Evolutionary conservation across 2,888 invertebrate species (phyloP).

Genomic region (Drosophila nigritarsus): DNA sequence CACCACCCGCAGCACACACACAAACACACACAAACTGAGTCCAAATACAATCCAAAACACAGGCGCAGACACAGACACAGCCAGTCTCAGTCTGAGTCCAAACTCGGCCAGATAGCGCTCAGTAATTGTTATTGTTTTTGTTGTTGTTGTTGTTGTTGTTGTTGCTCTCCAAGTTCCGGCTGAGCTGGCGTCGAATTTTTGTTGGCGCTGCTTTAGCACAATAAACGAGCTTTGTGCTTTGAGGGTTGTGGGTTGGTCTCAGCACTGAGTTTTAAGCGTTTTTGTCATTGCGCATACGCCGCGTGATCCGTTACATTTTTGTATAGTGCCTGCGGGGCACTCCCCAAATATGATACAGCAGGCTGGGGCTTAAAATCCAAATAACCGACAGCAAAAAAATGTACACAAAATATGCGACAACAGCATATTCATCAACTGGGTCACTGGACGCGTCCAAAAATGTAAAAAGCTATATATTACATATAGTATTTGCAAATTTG

Average conservation of each 20-base stretch:
- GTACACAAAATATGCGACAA: slow-evolving; percentile 26
- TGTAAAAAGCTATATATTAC: not conserved
- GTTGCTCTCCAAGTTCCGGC: slow-evolving; percentile 68
- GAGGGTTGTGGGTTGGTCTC: slow-evolving; percentile 46
- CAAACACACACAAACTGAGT: slow-evolving; percentile 12
- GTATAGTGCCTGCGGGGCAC: slow-evolving; percentile 9
- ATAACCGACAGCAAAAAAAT: not conserved
- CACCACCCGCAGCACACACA: slow-evolving; percentile 50
- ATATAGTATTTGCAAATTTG: slow-evolving; percentile 23
- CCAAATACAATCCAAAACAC: not conserved
- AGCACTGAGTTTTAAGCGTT: not conserved
- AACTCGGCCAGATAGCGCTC: slow-evolving; percentile 56
- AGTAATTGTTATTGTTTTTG: slow-evolving; percentile 30
- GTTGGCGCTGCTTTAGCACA: slow-evolving; percentile 35
- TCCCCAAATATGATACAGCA: slow-evolving; percentile 7
- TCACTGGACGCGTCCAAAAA: slow-evolving; percentile 79
- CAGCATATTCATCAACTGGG: slow-evolving; percentile 68
- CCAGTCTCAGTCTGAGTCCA: slow-evolving; percentile 32
- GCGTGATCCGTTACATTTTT: slow-evolving; percentile 56
- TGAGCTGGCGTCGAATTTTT: slow-evolving; percentile 49
- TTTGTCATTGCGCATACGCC: slow-evolving; percentile 72
- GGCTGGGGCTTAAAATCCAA: not conserved
- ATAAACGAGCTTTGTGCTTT: slow-evolving; percentile 49
- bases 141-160: slow-evolving; percentile 21
- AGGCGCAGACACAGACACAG: slow-evolving; percentile 9